Evolutionary conservation across 2,888 invertebrate species (phyloP), one percentile per base, ranked within the genome.

Genomic region (Scrobipalpa atriplicella): DNA sequence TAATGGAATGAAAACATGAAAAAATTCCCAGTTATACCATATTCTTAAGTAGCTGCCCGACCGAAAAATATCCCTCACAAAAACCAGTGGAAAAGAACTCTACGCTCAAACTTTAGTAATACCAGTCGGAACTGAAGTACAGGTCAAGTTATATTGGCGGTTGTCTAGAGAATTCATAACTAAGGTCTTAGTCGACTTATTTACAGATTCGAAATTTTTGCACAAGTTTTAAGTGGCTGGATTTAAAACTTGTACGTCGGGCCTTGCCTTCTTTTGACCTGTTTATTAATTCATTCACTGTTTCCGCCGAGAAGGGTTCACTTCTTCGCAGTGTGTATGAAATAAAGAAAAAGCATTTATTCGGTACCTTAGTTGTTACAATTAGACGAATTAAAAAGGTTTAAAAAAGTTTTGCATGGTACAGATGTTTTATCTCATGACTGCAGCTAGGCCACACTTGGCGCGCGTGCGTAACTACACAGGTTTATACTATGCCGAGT

Each of bases 151-250:
- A 68, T 36, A 29, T 60, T 68, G 69, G 71, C 18, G 18, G 65
- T 39, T 19, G 47, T 62, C n/a, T 38, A 58, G 58, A 67, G 72
- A 74, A 73, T 72, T 73, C 70, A 71, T 72, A 74, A 75, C 72
- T 71, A 70, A 65, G 69, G 66, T 67, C 68, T 72, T 72, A 69
- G 71, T 70, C 66, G 68, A 67, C 72, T 73, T 75, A 73, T 74
- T 75, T 73, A 73, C 71, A 72, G 74, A 72, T 72, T 72, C 62
- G 64, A 68, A 67, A 72, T 67, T 70, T 73, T 72, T 68, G 51
- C 70, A 65, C 69, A 74, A 75, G 72, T 75, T 76, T 72, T 72
- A 75, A 76, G 76, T 74, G 73, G 71, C 18, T 47, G 70, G 72
- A 69, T 74, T 72, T 72, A 69, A 71, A 74, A 75, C 70, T 73